phyloP scores from a whole-genome alignment of 2,888 invertebrate species.

The Tineola bisselliella region DNA sequence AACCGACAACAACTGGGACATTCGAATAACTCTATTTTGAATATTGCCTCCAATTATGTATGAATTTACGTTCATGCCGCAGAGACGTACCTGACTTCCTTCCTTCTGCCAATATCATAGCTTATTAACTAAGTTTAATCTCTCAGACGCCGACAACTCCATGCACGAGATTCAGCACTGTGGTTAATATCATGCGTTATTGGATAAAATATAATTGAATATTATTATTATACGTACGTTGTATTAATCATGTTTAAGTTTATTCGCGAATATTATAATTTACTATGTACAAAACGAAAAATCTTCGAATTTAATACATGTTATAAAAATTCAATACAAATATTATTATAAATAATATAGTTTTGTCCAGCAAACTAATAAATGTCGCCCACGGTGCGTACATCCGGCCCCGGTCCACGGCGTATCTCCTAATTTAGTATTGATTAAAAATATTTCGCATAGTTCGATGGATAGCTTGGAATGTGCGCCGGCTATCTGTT shows the following conservation, averaged over 20 bases:
- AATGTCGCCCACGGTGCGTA: slow-evolving; percentile 27
- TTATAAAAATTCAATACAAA: too few relatives aligned
- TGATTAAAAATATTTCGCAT: slow-evolving; percentile 69
- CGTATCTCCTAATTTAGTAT: slow-evolving; percentile 55
- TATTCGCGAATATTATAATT: too few relatives aligned
- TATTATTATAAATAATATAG: background rate
- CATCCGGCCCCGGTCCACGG: background rate
- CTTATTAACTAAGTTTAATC: slow-evolving; percentile 54
- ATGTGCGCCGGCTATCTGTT: background rate
- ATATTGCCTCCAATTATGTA: too few relatives aligned
- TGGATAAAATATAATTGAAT: background rate
- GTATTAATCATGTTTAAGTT: too few relatives aligned
- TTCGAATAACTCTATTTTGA: too few relatives aligned
- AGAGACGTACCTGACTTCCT: background rate
- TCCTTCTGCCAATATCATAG: slow-evolving; percentile 32
- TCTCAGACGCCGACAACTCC: slow-evolving; percentile 41
- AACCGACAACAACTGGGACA: background rate
- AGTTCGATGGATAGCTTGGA: slow-evolving; percentile 29
- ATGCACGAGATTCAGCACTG: slow-evolving; percentile 29
- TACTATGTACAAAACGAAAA: too few relatives aligned
- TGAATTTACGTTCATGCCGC: too few relatives aligned
- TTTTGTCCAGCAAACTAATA: background rate
- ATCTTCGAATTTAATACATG: too few relatives aligned
- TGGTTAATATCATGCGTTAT: background rate
- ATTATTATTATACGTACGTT: too few relatives aligned